These are phyloP conservation scores for Melanotaenia pygmaea DNA, from an alignment of 2,797 vertebrate species.

Conservation along the genomic window DNA sequence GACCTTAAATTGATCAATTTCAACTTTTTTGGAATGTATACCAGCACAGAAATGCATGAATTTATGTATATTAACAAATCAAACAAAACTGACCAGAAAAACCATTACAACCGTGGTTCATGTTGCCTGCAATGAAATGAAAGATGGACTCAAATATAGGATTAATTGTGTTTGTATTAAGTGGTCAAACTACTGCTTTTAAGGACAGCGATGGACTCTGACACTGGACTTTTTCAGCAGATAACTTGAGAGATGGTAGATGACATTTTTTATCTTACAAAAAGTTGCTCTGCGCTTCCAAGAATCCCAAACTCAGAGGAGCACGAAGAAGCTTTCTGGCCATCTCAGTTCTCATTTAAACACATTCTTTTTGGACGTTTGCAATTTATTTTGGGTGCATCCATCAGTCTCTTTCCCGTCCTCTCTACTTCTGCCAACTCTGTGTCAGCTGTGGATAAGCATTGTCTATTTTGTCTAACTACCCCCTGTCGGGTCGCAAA, in stretches of 20 bases:
- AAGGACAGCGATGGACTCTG: no score
- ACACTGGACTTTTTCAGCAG: no score
- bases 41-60: not conserved
- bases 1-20: not conserved
- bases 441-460: conserved; percentile 69
- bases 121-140: not conserved
- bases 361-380: conserved; percentile 60
- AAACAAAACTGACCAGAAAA: not conserved
- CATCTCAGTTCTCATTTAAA: conserved; percentile 44
- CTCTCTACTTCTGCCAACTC: conserved; percentile 65
- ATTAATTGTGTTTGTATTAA: not conserved
- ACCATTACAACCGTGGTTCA: not conserved
- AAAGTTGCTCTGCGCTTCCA: conserved; percentile 19
- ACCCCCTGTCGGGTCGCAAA: conserved; percentile 72
- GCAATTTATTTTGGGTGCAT: conserved; percentile 71
- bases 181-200: not conserved
- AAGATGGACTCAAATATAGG: not conserved
- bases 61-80: not conserved
- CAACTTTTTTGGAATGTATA: not conserved
- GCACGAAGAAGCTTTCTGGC: conserved; percentile 28
- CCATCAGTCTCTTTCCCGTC: conserved; percentile 59
- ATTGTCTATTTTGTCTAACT: conserved; percentile 80
- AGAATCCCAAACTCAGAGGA: conserved; percentile 41
- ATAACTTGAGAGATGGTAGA: not conserved
- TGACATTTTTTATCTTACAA: conserved; percentile 19